These are phyloP conservation scores for Trichogramma evanescens DNA, from an alignment of 2,888 invertebrate genomes.

Conservation along the genomic window DNA sequence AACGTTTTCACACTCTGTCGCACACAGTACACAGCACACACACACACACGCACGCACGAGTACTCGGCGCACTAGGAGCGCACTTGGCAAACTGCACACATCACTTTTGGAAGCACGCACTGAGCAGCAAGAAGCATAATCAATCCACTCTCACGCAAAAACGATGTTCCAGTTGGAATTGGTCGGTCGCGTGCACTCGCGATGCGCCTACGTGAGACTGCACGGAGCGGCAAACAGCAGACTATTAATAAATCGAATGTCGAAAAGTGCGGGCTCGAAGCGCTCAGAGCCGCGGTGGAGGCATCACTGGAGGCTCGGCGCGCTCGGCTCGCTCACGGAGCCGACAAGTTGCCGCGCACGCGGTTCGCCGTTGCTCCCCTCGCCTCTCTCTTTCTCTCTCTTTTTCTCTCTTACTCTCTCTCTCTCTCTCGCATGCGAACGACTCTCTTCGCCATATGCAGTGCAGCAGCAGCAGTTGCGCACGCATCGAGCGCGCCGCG, in stretches of 20 bases:
- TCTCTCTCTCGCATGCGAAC: background rate
- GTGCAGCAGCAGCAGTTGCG: background rate
- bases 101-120: no score
- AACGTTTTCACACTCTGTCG: no score
- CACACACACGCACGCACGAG: no score
- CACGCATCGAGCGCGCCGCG: constrained; percentile 21
- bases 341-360: background rate
- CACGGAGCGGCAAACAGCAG: background rate
- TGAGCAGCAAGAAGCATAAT: no score
- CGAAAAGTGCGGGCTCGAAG: no score
- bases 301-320: background rate
- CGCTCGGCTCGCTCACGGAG: background rate
- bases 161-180: no score
- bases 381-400: background rate
- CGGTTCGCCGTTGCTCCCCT: background rate
- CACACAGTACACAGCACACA: no score
- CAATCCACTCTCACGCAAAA: no score
- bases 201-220: background rate
- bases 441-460: background rate
- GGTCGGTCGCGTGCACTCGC: no score
- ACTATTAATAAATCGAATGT: no score
- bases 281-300: background rate
- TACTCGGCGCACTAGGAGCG: no score
- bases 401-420: background rate
- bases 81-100: no score